Conservation (phyloP, 1,140 invertebrate genomes). For the Chlorops oryzae region DNA sequence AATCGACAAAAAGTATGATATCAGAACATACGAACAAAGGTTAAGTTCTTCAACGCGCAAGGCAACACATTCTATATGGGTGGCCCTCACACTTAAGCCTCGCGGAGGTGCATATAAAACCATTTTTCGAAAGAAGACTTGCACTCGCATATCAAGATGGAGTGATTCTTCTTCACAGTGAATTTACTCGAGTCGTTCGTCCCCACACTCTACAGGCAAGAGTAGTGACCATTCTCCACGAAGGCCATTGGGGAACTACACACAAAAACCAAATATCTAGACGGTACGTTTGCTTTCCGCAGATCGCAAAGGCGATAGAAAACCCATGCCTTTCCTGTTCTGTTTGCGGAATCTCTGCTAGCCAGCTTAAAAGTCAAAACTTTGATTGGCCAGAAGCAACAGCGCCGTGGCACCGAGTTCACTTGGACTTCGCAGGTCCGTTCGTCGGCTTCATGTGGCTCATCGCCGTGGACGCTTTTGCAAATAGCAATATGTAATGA, state of each 20-base stretch:
- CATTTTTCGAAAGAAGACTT: not conserved
- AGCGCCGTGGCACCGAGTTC: slow-evolving; percentile 37
- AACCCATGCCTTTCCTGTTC: not conserved
- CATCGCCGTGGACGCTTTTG: slow-evolving; percentile 28
- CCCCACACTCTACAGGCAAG: not conserved
- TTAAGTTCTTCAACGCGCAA: too few species aligned
- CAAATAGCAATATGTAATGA: slow-evolving; percentile 37
- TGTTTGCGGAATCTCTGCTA: not conserved
- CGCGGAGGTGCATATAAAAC: not conserved
- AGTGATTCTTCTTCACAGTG: not conserved
- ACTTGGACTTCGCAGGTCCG: slow-evolving; percentile 29
- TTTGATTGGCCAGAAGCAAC: not conserved
- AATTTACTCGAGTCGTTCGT: too few species aligned
- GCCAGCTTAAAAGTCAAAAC: slow-evolving; percentile 21
- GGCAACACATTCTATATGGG: too few species aligned
- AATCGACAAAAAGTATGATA: too few species aligned
- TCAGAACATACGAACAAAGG: too few species aligned
- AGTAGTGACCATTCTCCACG: slow-evolving; percentile 39
- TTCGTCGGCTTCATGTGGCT: slow-evolving; percentile 21
- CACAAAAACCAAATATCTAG: slow-evolving; percentile 46
- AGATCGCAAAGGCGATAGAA: slow-evolving; percentile 44
- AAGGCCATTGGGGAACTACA: slow-evolving; percentile 37
- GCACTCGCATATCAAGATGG: not conserved
- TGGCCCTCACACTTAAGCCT: too few species aligned
- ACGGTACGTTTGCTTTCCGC: slow-evolving; percentile 40